Base-by-base conservation (phyloP, 2,113 vertebrate genomes). In the Chaenogobius annularis region DNA sequence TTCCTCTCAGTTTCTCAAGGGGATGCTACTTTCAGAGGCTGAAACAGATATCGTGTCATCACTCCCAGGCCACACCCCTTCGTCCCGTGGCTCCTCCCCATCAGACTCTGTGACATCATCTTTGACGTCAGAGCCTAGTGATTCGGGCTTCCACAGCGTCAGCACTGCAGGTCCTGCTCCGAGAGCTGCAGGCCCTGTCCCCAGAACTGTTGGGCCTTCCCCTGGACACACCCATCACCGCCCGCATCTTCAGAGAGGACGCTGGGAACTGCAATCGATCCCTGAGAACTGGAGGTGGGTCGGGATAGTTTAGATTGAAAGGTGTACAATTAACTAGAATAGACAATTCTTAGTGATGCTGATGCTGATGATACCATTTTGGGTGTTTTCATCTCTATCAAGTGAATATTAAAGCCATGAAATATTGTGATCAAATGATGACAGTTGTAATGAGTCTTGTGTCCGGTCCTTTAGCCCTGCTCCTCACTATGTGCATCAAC, bases 191-290 rank as follows among this genome's bases (percentile, higher is more conserved):
- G 78, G 77, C 56, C 83, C 82, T 40, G 50, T 31, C n/a, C 81
- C 55, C 13, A 58, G 55, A 58, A 22, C 22, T 58, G 55, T 58
- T 13, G 22, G 55, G 5, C 55, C 55, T 11, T 58, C 55, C 3
- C 55, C 23, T 23, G 55, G 55, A 58, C 55, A 52, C 8, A 52
- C 15, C 50, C 50, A 89, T 0, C 79, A 17, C 78, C 8, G 84
- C 78, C 43, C 78, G 82, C 4, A 70, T 88, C 1, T 82, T 73
- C 19, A 90, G 80, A 90, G 89, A 66, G 87, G 87, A 66, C 88
- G 91, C 79, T 91, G 89, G 88, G 92, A 93, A 59, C 69, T 93
- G 82, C 90, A 93, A 83, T 92, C 92, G 48, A 93, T 93, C 71
- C 92, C 92, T 0, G 92, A 93, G 75, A 82, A 62, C 59, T 62